These are phyloP conservation scores for Lordiphosa stackelbergi DNA, from an alignment of 1,140 invertebrate species.

Conservation along the genomic window DNA sequence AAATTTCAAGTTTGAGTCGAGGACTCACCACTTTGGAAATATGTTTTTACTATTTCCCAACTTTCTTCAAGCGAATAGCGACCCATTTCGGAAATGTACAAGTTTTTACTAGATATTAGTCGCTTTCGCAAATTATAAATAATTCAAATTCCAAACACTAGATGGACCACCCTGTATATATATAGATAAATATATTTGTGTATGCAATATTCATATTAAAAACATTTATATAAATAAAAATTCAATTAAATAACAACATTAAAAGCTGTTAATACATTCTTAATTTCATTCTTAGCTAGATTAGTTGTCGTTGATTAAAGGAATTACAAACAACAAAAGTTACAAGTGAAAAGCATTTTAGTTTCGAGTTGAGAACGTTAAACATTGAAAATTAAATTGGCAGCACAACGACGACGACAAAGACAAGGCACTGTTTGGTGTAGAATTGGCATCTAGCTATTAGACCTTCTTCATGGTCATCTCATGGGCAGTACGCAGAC, in stretches of 20 bases:
- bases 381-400: constrained; percentile 6
- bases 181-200: constrained; percentile 10
- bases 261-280: constrained; percentile 52
- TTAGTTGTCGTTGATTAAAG: constrained; percentile 15
- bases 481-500: constrained; percentile 88
- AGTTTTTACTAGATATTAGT: too few species aligned
- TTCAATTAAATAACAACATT: constrained; percentile 66
- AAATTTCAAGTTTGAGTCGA: too few species aligned
- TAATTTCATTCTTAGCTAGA: constrained; percentile 26
- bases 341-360: constrained; percentile 34
- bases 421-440: constrained; percentile 57
- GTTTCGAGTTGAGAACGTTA: constrained; percentile 29
- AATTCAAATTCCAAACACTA: too few species aligned
- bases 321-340: constrained; percentile 41
- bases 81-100: too few species aligned
- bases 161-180: too few species aligned
- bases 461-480: constrained; percentile 78
- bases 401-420: constrained; percentile 12
- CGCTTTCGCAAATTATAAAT: too few species aligned
- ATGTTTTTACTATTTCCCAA: too few species aligned
- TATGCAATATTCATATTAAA: constrained; percentile 28
- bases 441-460: constrained; percentile 24
- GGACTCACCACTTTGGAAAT: too few species aligned
- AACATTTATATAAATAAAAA: constrained; percentile 65
- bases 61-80: too few species aligned